Base-by-base conservation (phyloP, 2,113 vertebrate species). In the Tor tambroides region DNA sequence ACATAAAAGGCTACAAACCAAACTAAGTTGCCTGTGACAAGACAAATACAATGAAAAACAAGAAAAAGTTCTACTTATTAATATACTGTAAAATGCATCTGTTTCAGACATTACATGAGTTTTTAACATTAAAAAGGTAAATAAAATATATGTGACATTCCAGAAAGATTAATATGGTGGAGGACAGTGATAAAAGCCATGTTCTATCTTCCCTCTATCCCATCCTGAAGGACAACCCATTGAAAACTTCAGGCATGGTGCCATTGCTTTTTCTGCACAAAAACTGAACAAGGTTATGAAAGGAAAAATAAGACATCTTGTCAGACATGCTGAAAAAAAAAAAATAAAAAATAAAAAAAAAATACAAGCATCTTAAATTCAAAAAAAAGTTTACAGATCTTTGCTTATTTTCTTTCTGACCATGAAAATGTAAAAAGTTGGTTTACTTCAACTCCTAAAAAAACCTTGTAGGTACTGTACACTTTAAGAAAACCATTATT, bases 211-310 rank as follows among this genome's bases (percentile, higher is more conserved):
- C 51, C 9, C 32, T 41, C 35, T 12, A n/a, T 80, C 6, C 56
- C 56, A 63, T 28, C 23, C 56, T 61, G 23, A 80, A 28, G 56
- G n/a, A 43, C 35, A 28, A 6, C 11, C 14, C 23, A 41, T 61
- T 61, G 54, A 80, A 63, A 26, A 5, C 12, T 26, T 41, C 10
- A 80, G 21, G 23, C 5, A 3, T 38, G 51, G 59, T 15, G 14
- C 38, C 38, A 41, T 80, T 15, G 2, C 14, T 56, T 32, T 56
- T 79, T 26, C 14, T 43, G 35, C 1, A 75, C 23, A 74, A 14
- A 43, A n/a, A 71, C 67, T 72, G 19, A 38, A 43, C 79, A 81
- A 46, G 38, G 59, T 81, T 65, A 65, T 5, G 61, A 19, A n/a
- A 80, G 11, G 15, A 46, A 28, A 8, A 30, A 65, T 3, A 19